Percentiles rank a stretch among this genome's conserved stretches.
Evolutionary conservation across 1,140 invertebrate species (phyloP).

Genomic region (Drosophila virilis): DNA sequence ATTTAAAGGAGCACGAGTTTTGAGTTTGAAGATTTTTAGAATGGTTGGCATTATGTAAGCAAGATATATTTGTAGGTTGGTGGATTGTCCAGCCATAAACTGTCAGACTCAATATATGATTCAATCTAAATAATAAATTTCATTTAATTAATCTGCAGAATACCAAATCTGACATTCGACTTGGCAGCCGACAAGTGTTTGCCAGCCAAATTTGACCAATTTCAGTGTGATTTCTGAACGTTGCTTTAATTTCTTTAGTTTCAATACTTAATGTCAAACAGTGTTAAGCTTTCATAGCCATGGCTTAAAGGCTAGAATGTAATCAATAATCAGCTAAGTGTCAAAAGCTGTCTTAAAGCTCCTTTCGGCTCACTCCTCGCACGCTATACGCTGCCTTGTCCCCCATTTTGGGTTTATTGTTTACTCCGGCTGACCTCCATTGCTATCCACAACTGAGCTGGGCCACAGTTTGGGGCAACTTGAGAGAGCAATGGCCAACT

Average conservation of each 20-base stretch:
- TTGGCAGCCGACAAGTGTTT: too few species aligned
- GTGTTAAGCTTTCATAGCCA: background rate
- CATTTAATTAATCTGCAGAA: too few species aligned
- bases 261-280: too few species aligned
- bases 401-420: conserved; percentile 28
- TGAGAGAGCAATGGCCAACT: conserved; percentile 50
- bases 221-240: too few species aligned
- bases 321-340: background rate
- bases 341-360: conserved; percentile 2
- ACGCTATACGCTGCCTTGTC: background rate
- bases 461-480: conserved; percentile 14
- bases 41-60: too few species aligned
- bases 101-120: background rate
- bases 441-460: conserved; percentile 22
- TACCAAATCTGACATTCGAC: too few species aligned
- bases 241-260: too few species aligned
- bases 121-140: background rate
- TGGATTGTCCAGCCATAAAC: too few species aligned
- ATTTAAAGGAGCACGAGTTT: too few species aligned
- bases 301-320: background rate
- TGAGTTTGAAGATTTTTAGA: too few species aligned
- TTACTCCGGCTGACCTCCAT: conserved; percentile 33
- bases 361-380: background rate
- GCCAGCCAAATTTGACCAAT: too few species aligned
- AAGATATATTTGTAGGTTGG: too few species aligned